phyloP scores from a whole-genome alignment of 2,888 invertebrate genomes.

The Drosophila anomalata region DNA sequence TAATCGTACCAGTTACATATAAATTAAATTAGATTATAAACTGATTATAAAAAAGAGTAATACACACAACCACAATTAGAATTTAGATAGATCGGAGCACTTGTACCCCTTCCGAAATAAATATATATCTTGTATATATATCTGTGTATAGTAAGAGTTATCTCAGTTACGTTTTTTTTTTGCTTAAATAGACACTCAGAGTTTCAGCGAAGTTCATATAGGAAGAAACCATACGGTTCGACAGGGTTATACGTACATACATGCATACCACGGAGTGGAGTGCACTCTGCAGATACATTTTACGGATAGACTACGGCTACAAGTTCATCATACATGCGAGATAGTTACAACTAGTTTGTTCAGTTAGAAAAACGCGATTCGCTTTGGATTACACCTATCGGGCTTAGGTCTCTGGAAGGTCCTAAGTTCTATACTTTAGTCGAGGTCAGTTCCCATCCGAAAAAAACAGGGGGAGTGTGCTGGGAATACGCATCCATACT shows the following conservation, averaged over 20 bases:
- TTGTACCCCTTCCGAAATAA: conserved; percentile 16
- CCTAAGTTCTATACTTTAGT: conserved; percentile 42
- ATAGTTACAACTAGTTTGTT: conserved; percentile 71
- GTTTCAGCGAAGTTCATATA: conserved; percentile 70
- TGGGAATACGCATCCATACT: conserved; percentile 4
- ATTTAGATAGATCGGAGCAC: conserved; percentile 56
- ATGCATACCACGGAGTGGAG: conserved; percentile 30
- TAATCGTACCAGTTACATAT: conserved; percentile 26
- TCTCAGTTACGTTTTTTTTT: conserved; percentile 22
- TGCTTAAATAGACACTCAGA: conserved; percentile 71
- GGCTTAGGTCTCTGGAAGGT: conserved; percentile 17
- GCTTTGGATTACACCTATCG: conserved; percentile 42
- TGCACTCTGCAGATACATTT: conserved; percentile 52
- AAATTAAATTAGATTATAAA: conserved; percentile 46
- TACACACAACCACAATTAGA: conserved; percentile 76
- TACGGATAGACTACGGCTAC: conserved; percentile 41
- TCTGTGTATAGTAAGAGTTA: conserved; percentile 42
- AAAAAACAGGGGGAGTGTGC: conserved; percentile 11
- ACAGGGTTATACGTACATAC: conserved; percentile 33
- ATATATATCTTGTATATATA: conserved; percentile 32
- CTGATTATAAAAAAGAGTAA: conserved; percentile 64
- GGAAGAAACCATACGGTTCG: conserved; percentile 71
- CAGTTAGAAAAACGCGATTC: conserved; percentile 64
- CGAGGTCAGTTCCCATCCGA: conserved; percentile 44
- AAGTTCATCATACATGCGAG: conserved; percentile 45